phyloP scores from a whole-genome alignment of 30 jellyfish, hydroid and myxozoan species.

The Aurelia aurita region DNA sequence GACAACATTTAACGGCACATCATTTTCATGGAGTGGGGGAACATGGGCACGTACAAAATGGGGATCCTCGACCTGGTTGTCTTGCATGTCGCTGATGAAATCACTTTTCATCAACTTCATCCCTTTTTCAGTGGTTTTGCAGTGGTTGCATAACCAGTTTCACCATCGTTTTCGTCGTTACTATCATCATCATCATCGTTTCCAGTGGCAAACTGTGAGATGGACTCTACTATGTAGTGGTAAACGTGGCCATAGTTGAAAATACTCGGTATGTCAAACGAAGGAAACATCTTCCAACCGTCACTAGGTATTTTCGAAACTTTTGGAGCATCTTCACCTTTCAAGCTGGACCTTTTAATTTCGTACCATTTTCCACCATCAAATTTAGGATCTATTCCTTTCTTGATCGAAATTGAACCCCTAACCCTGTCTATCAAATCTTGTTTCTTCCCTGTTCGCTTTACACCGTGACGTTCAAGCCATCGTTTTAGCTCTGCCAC shows the following conservation, averaged over 20 bases:
- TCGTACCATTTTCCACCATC: too few relatives aligned
- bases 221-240: constrained; percentile 7
- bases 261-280: too few relatives aligned
- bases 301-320: too few relatives aligned
- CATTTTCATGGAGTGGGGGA: background rate
- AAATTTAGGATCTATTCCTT: background rate
- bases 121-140: background rate
- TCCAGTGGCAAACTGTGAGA: constrained; percentile 19
- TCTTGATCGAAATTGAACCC: background rate
- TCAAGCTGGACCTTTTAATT: too few relatives aligned
- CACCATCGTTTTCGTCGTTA: background rate
- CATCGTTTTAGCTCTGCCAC: constrained; percentile 3
- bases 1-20: background rate
- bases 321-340: too few relatives aligned
- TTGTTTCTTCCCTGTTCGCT: constrained; percentile 9
- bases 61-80: background rate
- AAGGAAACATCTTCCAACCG: too few relatives aligned
- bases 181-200: background rate
- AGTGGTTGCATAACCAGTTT: constrained; percentile 6
- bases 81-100: background rate
- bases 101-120: background rate
- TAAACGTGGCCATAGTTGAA: too few relatives aligned
- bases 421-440: constrained; percentile 9
- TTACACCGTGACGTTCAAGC: constrained; percentile 17
- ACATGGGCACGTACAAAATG: background rate